A percentile compares a stretch with the other conserved stretches of the same genome.
Evolutionary conservation across 2,888 invertebrate genomes (phyloP).

Genomic region (Ditula angustiorana): DNA sequence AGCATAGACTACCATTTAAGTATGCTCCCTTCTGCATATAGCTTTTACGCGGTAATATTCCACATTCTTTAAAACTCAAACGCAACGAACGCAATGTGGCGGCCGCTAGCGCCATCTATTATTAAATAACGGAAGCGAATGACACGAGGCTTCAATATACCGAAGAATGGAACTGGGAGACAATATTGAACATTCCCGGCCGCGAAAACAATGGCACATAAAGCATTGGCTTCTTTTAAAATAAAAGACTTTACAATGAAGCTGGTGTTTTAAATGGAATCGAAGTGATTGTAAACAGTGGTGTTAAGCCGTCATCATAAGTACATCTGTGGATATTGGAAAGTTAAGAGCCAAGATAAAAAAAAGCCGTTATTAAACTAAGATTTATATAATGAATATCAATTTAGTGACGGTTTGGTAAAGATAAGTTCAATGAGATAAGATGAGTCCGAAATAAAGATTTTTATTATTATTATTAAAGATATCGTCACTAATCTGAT

Average conservation of each 20-base stretch:
- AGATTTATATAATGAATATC: no score
- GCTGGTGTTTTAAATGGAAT: background rate
- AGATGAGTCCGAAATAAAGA: no score
- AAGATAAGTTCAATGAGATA: no score
- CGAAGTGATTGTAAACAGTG: background rate
- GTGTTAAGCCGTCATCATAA: no score
- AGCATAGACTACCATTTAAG: no score
- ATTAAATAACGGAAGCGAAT: conserved; percentile 55
- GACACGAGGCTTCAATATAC: conserved; percentile 21
- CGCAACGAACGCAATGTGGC: conserved; percentile 42
- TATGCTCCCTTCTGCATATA: no score
- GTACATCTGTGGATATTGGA: no score
- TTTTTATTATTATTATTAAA: no score
- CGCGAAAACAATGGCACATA: background rate
- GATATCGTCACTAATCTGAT: no score
- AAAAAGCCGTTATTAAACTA: no score
- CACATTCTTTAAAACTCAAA: background rate
- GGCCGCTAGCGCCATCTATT: conserved; percentile 57
- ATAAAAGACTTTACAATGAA: conserved; percentile 4
- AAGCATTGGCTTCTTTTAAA: conserved; percentile 7
- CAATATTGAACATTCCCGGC: conserved; percentile 29
- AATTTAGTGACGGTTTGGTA: no score
- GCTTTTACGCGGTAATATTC: background rate
- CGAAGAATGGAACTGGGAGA: conserved; percentile 8
- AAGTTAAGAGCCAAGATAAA: no score